Base-by-base conservation (phyloP, 2,797 vertebrate species). In the Ataeniobius toweri region DNA sequence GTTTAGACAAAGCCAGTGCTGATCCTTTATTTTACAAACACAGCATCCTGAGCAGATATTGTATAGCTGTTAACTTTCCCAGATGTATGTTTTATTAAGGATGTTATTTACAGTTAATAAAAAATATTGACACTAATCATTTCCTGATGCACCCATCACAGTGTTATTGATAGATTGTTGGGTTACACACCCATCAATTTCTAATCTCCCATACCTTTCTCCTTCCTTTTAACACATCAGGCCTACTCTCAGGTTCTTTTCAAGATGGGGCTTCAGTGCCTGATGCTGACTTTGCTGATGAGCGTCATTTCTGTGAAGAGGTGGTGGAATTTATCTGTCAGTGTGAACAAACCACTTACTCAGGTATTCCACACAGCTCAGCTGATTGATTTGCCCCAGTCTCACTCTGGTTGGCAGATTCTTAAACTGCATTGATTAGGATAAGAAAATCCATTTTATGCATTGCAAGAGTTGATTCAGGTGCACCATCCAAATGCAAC, bases 371-470 rank as follows among this genome's bases (percentile, higher is more conserved):
- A 56, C 71, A 55, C 81, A 81, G 82, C 86, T 85, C 79, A 0
- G 82, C 80, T 59, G 86, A 91, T 88, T 88, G 89, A 91, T 92
- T 82, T 9, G 56, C 88, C 78, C 82, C 87, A 67, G 79, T 72
- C 46, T 85, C 36, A 56, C 74, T 75, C 77, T 22, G 78, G 86
- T 88, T 81, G 82, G 83, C 83, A 83, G 78, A 87, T 86, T 82
- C 81, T 88, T 83, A 83, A 74, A 82, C 76, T n/a, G 76, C 86
- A 91, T 88, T 83, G 87, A 92, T 87, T 84, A 80, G 75, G 74
- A 85, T 84, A 87, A 91, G 88, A 87, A 85, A 89, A 89, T 91
- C 81, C 48, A 88, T 86, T 93, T 83, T 76, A 86, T 85, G 83
- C 87, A 83, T 89, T 85, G 76, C 74, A 78, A 89, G 83, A 86